These are phyloP conservation scores for Cygnus atratus DNA, from an alignment of 2,113 vertebrate species.

Conservation along the genomic window DNA sequence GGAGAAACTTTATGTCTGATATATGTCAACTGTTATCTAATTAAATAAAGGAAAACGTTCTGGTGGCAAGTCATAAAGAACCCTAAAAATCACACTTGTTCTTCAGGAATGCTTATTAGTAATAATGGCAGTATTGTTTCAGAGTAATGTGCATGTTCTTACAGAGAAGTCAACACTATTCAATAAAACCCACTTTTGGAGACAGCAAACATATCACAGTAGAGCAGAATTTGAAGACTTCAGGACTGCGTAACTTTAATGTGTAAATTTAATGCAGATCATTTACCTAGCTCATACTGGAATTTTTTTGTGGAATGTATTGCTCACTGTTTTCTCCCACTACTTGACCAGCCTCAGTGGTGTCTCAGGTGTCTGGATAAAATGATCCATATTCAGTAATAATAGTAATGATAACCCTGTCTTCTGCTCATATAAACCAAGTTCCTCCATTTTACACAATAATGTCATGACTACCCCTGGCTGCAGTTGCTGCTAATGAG, in stretches of 20 bases:
- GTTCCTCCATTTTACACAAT: too few relatives aligned
- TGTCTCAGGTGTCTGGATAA: neutral
- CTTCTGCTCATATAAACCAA: neutral
- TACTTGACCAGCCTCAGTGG: fast-evolving
- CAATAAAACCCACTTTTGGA: neutral
- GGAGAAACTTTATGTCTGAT: conserved; percentile 9
- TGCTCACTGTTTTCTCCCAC: neutral
- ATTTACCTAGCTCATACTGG: fast-evolving
- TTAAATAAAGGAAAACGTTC: neutral
- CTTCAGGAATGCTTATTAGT: neutral
- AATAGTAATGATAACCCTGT: neutral
- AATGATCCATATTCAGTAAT: fast-evolving
- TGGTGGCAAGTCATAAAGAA: neutral
- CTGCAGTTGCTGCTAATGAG: neutral
- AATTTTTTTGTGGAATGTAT: neutral
- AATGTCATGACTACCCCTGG: fast-evolving
- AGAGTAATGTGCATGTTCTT: neutral
- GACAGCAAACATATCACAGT: fast-evolving
- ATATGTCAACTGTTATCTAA: neutral
- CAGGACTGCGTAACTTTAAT: neutral
- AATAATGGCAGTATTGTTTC: neutral
- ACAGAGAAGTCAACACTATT: neutral
- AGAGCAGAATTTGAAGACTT: neutral
- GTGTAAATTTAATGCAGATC: fast-evolving
- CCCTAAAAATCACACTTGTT: neutral